phyloP scores from a whole-genome alignment of 92 coral and sea anemone species.

The Zoanthus sansibaricus region DNA sequence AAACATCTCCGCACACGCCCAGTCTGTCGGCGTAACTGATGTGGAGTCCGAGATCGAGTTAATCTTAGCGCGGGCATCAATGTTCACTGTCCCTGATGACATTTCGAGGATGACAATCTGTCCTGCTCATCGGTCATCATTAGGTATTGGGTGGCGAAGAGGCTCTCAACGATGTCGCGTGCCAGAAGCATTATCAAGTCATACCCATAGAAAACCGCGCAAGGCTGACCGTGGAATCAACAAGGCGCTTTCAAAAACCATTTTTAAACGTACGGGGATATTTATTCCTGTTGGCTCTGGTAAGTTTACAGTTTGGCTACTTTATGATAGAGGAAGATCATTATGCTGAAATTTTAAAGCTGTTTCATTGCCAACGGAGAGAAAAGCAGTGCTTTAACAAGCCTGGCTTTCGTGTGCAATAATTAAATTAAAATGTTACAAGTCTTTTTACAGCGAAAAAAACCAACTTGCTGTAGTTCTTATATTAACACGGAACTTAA shows the following conservation, averaged over 20 bases:
- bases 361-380: neutral
- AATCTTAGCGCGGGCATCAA: slow-evolving; percentile 34
- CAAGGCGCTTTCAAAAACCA: slow-evolving; percentile 19
- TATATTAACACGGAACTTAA: slow-evolving; percentile 9
- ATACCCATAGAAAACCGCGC: slow-evolving; percentile 30
- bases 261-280: too few relatives aligned
- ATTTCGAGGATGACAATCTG: slow-evolving; percentile 29
- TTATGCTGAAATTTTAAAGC: too few relatives aligned
- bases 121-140: slow-evolving; percentile 58
- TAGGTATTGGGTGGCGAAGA: slow-evolving; percentile 63
- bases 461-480: neutral
- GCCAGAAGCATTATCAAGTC: slow-evolving; percentile 45
- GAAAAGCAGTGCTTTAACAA: slow-evolving; percentile 6
- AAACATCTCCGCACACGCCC: neutral
- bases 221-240: slow-evolving; percentile 60
- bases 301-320: too few relatives aligned
- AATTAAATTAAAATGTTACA: slow-evolving; percentile 3
- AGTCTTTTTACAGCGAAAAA: neutral
- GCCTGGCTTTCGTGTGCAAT: slow-evolving; percentile 3
- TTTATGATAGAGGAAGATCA: too few relatives aligned
- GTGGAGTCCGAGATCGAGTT: slow-evolving; percentile 16
- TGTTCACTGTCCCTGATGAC: neutral
- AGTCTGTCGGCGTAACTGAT: slow-evolving; percentile 25
- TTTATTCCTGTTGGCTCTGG: too few relatives aligned
- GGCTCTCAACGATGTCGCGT: slow-evolving; percentile 63